These are phyloP conservation scores for Neoniphon sammara DNA, from an alignment of 2,797 vertebrate genomes.

Conservation along the genomic window DNA sequence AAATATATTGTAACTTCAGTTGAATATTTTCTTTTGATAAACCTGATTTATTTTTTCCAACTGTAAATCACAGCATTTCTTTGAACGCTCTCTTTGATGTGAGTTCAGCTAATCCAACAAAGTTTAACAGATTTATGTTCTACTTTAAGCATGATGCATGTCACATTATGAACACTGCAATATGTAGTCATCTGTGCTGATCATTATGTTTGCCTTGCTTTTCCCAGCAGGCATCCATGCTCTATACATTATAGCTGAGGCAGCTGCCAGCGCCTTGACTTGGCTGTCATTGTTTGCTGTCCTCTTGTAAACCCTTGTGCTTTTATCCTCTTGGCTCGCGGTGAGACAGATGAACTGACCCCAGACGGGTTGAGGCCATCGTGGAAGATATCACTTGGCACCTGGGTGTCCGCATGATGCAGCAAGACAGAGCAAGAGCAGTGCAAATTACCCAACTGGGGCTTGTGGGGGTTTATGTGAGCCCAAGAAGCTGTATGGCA, in stretches of 20 bases:
- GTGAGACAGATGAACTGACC: slow-evolving; percentile 45
- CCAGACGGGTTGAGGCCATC: slow-evolving; percentile 32
- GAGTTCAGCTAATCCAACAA: not conserved
- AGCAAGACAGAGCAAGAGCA: slow-evolving; percentile 44
- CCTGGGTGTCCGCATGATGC: slow-evolving; percentile 57
- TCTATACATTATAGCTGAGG: slow-evolving; percentile 40
- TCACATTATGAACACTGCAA: not conserved
- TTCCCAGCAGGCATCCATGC: slow-evolving; percentile 23
- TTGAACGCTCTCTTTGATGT: not conserved
- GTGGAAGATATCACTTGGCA: slow-evolving; percentile 62
- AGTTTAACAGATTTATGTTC: not conserved
- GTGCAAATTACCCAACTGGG: slow-evolving; percentile 53
- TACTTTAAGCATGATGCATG: not conserved
- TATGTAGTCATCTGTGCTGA: not conserved
- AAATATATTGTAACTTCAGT: not conserved
- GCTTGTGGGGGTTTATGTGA: slow-evolving; percentile 41
- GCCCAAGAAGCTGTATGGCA: slow-evolving; percentile 33
- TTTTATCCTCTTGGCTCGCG: slow-evolving; percentile 37
- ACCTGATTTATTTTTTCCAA: not conserved
- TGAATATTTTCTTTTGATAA: not conserved
- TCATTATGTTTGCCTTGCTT: not conserved
- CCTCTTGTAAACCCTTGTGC: slow-evolving; percentile 7
- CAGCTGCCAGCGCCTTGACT: slow-evolving; percentile 39
- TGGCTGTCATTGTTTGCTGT: slow-evolving; percentile 16
- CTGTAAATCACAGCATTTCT: slow-evolving; percentile 7